Evolutionary conservation across 2,113 vertebrate species (phyloP).

Genomic region (Semicossyphus pulcher): DNA sequence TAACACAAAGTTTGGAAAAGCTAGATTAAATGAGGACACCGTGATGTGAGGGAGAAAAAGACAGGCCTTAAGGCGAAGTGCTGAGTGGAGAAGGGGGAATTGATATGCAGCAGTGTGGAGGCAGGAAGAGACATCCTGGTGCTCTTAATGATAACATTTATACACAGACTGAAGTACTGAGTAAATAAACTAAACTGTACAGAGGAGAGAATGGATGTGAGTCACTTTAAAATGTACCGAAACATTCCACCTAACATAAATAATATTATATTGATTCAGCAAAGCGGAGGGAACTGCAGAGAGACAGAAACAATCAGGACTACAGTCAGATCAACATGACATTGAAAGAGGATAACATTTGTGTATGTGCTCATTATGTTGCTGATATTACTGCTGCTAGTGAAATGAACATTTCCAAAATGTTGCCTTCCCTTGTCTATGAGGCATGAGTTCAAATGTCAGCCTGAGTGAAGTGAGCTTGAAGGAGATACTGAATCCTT

Average conservation of each 20-base stretch:
- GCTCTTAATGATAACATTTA: slow-evolving; percentile 16
- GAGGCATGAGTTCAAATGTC: too few species aligned
- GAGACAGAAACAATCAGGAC: too few species aligned
- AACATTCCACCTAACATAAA: not conserved
- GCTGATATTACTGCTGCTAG: too few species aligned
- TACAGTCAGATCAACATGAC: too few species aligned
- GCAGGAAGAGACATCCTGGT: not conserved
- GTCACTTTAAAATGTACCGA: not conserved
- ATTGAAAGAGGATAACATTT: too few species aligned
- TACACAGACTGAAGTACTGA: slow-evolving; percentile 13
- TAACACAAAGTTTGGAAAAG: not conserved
- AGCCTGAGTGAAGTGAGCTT: too few species aligned
- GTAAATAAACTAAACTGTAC: not conserved
- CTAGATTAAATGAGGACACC: slow-evolving; percentile 2
- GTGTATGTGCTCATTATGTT: too few species aligned
- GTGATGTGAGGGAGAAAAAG: slow-evolving; percentile 5
- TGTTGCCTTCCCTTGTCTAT: too few species aligned
- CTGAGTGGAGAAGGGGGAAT: not conserved
- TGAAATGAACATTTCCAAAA: too few species aligned
- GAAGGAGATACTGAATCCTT: too few species aligned
- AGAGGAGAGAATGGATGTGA: not conserved
- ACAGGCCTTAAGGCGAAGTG: slow-evolving; percentile 11
- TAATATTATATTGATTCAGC: not conserved
- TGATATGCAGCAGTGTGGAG: not conserved
- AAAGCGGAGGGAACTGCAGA: not conserved